Percentiles rank a stretch among this genome's conserved stretches.
phyloP scores from a whole-genome alignment of 2,797 vertebrate species.

The Passerculus sandwichensis region DNA sequence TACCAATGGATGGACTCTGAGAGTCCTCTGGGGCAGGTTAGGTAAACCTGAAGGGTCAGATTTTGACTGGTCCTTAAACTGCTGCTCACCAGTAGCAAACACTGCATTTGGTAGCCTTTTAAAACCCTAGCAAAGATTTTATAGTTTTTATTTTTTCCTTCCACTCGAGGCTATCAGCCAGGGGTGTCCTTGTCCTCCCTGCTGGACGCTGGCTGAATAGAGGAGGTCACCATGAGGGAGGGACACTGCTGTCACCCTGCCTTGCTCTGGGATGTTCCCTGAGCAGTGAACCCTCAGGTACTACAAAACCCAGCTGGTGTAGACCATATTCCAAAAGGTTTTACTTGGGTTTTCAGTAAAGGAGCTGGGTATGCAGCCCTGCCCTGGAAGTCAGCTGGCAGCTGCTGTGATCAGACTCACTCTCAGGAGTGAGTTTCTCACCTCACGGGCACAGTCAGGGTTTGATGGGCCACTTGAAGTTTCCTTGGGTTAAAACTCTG shows the following conservation, averaged over 20 bases:
- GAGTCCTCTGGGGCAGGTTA: not conserved
- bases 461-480: not conserved
- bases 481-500: not conserved
- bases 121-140: not conserved
- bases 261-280: not conserved
- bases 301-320: not conserved
- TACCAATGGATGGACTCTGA: not conserved
- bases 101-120: not conserved
- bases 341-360: not conserved
- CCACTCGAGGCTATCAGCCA: not conserved
- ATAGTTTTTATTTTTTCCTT: fast-evolving
- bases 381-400: not conserved
- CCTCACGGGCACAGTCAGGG: not conserved
- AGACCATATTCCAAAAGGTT: not conserved
- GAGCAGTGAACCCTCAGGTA: not conserved
- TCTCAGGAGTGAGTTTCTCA: not conserved
- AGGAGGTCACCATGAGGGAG: not conserved
- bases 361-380: not conserved
- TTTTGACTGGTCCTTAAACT: not conserved
- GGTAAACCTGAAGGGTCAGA: not conserved
- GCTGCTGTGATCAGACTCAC: not conserved
- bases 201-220: not conserved
- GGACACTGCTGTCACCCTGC: not conserved
- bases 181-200: not conserved
- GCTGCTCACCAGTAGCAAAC: not conserved